These are phyloP conservation scores for Pocota personata DNA, from an alignment of 2,888 invertebrate species.

Conservation along the genomic window DNA sequence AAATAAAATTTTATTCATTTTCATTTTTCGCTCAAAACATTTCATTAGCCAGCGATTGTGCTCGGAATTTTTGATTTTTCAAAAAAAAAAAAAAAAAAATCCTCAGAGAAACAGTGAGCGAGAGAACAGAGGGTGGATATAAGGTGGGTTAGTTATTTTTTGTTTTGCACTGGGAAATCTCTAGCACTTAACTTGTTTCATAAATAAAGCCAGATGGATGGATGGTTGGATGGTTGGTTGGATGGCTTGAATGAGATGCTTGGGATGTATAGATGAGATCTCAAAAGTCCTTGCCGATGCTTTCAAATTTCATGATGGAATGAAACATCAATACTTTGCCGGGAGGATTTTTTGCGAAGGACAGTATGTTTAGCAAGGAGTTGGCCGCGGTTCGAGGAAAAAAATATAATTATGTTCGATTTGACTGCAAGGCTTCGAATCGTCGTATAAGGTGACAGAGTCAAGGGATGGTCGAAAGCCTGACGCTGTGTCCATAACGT, in stretches of 20 bases:
- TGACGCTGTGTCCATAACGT: too few relatives aligned
- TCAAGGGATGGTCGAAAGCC: too few relatives aligned
- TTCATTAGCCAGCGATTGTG: conserved; percentile 74
- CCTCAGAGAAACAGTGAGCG: not conserved
- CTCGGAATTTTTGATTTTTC: conserved; percentile 71
- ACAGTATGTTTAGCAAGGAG: conserved; percentile 44
- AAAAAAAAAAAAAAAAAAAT: too few relatives aligned
- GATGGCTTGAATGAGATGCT: conserved; percentile 51
- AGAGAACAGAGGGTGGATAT: not conserved
- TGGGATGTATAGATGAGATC: conserved; percentile 50
- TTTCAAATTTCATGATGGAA: conserved; percentile 70
- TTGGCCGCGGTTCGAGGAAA: too few relatives aligned
- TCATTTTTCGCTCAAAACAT: conserved; percentile 74
- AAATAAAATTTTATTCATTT: conserved; percentile 74
- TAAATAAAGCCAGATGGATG: conserved; percentile 73
- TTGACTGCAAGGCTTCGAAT: too few relatives aligned
- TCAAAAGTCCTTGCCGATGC: conserved; percentile 67
- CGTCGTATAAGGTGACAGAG: not conserved
- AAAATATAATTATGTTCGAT: too few relatives aligned
- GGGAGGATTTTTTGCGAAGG: not conserved
- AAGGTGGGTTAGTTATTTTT: conserved; percentile 50
- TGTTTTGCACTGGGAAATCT: conserved; percentile 52
- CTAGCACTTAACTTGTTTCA: conserved; percentile 71
- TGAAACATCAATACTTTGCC: conserved; percentile 56
- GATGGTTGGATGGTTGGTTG: conserved; percentile 51